Conservation (phyloP, 2,113 vertebrate species). For the Ageneiosus marmoratus region DNA sequence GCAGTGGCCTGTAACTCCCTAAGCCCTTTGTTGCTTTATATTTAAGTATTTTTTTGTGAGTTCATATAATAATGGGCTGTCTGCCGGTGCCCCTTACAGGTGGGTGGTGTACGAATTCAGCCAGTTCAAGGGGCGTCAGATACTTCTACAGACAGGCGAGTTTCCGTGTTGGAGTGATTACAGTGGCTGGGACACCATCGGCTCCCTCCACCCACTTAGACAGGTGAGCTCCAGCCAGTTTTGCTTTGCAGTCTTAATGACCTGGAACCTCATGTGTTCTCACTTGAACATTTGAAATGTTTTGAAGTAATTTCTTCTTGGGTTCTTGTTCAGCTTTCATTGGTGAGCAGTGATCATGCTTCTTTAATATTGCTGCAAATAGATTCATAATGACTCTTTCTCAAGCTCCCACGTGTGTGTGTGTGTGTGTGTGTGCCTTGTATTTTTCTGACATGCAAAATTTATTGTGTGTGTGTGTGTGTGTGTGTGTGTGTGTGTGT, state of each 20-base stretch:
- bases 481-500: no score
- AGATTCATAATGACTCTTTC: not conserved
- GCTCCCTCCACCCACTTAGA: slow-evolving; percentile 80
- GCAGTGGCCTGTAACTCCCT: slow-evolving; percentile 76
- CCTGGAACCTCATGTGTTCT: no score
- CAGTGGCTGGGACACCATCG: slow-evolving; percentile 81
- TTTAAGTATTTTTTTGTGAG: not conserved
- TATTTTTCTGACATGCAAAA: not conserved
- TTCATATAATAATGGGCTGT: not conserved
- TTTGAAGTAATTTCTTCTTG: not conserved
- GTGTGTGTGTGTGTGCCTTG: no score
- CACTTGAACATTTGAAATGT: no score
- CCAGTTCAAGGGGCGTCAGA: slow-evolving; percentile 81
- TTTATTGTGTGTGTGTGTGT: no score
- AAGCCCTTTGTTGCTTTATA: not conserved
- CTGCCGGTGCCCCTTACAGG: slow-evolving; percentile 55
- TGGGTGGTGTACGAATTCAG: slow-evolving; percentile 84
- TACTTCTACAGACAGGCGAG: slow-evolving; percentile 73
- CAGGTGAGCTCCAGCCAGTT: slow-evolving; percentile 69
- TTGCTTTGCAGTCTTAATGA: not conserved
- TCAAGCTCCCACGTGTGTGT: no score
- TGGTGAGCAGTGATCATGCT: not conserved
- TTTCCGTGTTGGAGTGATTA: slow-evolving; percentile 76
- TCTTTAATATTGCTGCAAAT: not conserved
- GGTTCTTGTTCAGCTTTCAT: not conserved